phyloP scores from a whole-genome alignment of 1,140 invertebrate species.

The Platyura marginata region DNA sequence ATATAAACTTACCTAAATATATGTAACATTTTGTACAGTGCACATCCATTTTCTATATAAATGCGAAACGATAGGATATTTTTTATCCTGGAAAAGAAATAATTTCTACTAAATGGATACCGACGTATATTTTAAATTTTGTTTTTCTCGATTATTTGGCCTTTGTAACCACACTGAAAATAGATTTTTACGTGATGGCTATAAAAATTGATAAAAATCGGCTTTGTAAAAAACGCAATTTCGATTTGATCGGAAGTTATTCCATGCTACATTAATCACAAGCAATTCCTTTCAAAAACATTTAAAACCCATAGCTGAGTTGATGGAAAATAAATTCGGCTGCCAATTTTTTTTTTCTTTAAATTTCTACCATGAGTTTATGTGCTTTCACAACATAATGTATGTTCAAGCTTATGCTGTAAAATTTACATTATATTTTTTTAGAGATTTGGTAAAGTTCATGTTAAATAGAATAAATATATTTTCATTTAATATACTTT shows the following conservation, averaged over 20 bases:
- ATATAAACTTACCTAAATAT: too few relatives aligned
- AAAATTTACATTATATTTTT: background rate
- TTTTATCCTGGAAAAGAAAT: too few relatives aligned
- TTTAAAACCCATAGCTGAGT: constrained; percentile 1
- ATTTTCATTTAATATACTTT: too few relatives aligned
- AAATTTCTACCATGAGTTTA: background rate
- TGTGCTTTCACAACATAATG: background rate
- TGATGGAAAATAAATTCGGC: constrained; percentile 2
- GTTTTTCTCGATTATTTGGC: background rate
- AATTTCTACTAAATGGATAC: background rate
- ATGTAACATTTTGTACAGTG: too few relatives aligned
- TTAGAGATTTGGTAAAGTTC: background rate
- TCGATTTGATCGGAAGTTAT: constrained; percentile 2
- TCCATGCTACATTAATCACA: constrained; percentile 3
- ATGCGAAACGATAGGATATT: too few relatives aligned
- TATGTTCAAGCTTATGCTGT: background rate
- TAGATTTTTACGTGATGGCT: background rate
- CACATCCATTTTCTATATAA: too few relatives aligned
- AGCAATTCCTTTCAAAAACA: constrained; percentile 1
- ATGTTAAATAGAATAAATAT: background rate
- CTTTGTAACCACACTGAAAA: background rate
- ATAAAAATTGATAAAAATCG: background rate
- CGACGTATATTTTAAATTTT: background rate
- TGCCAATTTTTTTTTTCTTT: constrained; percentile 1
- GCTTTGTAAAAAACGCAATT: background rate